Percentiles rank a stretch among this genome's conserved stretches.
Evolutionary conservation across 2,888 invertebrate species (phyloP).

Genomic region (Blastobasis adustella): DNA sequence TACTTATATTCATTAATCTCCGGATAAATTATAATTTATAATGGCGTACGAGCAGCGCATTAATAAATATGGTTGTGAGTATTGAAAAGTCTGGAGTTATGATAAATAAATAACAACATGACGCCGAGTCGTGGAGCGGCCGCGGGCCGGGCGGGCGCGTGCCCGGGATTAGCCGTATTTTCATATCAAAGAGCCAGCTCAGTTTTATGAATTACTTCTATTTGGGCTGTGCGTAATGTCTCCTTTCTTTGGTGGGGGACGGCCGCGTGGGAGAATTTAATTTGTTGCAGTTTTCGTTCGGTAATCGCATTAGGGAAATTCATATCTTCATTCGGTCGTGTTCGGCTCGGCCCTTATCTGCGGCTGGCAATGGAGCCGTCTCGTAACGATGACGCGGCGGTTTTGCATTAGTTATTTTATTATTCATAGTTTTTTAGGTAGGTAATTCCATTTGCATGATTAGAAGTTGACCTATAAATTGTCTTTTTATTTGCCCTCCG

Average conservation of each 20-base stretch:
- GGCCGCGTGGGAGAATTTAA: conserved; percentile 68
- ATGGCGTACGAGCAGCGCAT: conserved; percentile 36
- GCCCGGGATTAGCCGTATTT: conserved; percentile 67
- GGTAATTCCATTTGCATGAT: no score
- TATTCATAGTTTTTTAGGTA: no score
- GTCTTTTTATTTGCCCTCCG: no score
- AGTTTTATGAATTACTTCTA: conserved; percentile 66
- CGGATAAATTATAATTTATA: conserved; percentile 58
- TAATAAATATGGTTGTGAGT: conserved; percentile 54
- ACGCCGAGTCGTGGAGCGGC: conserved; percentile 38
- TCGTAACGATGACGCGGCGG: not conserved
- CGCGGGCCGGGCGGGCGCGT: conserved; percentile 57
- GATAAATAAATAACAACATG: conserved; percentile 61
- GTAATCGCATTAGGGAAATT: conserved; percentile 51
- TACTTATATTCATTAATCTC: conserved; percentile 57
- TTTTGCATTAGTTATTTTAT: conserved; percentile 1
- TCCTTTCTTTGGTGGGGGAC: conserved; percentile 49
- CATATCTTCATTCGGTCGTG: conserved; percentile 41
- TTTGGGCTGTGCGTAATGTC: conserved; percentile 54
- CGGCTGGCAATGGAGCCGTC: no score
- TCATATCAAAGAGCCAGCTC: conserved; percentile 68
- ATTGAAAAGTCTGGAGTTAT: conserved; percentile 59
- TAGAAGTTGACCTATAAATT: no score
- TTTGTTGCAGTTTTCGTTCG: conserved; percentile 58
- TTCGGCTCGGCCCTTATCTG: conserved; percentile 17